phyloP scores from a whole-genome alignment of 2,113 vertebrate species.

The Cervus canadensis region DNA sequence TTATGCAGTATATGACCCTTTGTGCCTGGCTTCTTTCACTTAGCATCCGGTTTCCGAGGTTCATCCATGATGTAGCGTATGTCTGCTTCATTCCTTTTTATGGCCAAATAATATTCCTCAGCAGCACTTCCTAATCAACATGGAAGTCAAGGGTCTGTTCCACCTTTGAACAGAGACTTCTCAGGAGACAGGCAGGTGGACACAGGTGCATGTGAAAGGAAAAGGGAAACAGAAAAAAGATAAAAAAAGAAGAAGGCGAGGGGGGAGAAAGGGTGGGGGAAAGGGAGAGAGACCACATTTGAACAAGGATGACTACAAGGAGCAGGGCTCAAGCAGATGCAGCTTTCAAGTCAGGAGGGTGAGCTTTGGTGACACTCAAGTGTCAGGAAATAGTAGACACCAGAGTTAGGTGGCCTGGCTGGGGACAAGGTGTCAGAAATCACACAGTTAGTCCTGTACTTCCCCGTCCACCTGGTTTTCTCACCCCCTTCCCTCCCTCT shows the following conservation, averaged over 20 bases:
- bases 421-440: neutral
- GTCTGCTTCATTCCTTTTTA: neutral
- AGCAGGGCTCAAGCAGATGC: no score
- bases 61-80: fast-evolving
- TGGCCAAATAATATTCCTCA: neutral
- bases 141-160: neutral
- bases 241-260: neutral
- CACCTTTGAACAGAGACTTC: neutral
- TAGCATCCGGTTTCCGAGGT: neutral
- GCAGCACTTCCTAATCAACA: neutral
- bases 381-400: neutral
- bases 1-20: fast-evolving
- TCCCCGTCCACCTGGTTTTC: neutral
- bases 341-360: neutral
- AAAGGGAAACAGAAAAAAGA: neutral
- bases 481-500: neutral
- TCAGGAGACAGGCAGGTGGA: neutral
- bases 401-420: neutral
- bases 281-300: neutral
- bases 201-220: neutral
- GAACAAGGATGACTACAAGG: neutral
- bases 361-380: neutral
- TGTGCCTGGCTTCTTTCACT: neutral
- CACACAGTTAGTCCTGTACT: neutral
- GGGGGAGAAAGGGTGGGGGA: fast-evolving